Percentiles rank a stretch among this genome's conserved stretches.
phyloP scores from a whole-genome alignment of 2,888 invertebrate genomes.

The Rhopalosiphum nymphaeae region DNA sequence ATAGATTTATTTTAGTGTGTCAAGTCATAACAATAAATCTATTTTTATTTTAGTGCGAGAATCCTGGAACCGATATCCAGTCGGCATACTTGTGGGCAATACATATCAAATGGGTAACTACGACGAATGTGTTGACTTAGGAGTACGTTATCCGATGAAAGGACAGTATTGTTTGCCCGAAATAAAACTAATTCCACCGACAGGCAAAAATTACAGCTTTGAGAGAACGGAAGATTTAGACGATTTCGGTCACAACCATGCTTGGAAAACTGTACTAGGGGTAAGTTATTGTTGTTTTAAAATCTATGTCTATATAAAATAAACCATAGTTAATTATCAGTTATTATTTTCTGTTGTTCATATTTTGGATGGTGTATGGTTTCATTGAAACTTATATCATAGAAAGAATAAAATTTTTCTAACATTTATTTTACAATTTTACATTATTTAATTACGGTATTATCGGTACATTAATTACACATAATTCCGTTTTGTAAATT shows the following conservation, averaged over 20 bases:
- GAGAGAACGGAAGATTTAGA: neutral
- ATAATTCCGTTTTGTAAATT: no score
- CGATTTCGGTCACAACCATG: neutral
- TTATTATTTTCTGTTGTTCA: no score
- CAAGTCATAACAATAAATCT: neutral
- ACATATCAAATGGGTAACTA: neutral
- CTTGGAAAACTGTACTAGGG: neutral
- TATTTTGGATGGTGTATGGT: no score
- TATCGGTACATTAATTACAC: no score
- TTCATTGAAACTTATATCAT: no score
- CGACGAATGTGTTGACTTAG: neutral
- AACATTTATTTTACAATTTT: no score
- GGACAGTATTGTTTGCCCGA: neutral
- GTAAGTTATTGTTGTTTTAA: neutral
- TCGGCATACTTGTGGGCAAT: neutral
- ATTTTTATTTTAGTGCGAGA: neutral
- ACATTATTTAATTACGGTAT: no score
- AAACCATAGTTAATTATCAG: no score
- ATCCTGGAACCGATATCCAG: neutral
- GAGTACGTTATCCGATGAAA: neutral
- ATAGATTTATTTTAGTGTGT: neutral
- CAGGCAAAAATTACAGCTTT: neutral
- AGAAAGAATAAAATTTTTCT: no score
- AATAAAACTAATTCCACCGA: neutral
- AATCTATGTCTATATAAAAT: neutral